Conservation (phyloP, 2,113 vertebrate species). For the Cephalopholis sonnerati region DNA sequence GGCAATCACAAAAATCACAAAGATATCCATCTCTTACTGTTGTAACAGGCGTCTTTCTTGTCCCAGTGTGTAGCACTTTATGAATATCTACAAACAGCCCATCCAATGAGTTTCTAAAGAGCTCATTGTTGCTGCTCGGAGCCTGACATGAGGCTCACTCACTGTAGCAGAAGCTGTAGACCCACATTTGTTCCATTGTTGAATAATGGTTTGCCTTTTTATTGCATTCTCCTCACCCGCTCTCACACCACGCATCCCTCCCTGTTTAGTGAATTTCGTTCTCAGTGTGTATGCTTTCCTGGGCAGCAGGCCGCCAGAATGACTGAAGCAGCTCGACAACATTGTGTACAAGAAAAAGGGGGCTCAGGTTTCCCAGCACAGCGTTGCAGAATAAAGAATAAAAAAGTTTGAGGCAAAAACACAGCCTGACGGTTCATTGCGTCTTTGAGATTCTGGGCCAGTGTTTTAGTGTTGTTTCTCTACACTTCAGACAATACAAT, state of each 20-base stretch:
- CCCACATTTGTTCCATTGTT: constrained; percentile 36
- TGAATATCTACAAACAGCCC: not conserved
- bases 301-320: constrained; percentile 45
- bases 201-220: constrained; percentile 42
- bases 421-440: constrained; percentile 23
- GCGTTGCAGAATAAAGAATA: constrained; percentile 23
- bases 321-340: constrained; percentile 37
- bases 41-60: not conserved
- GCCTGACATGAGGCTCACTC: constrained; percentile 1
- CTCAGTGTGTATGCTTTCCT: constrained; percentile 37
- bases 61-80: not conserved
- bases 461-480: constrained; percentile 8
- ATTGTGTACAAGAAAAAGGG: not conserved
- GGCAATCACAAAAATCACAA: not conserved
- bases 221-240: constrained; percentile 19
- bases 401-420: constrained; percentile 23
- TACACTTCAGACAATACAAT: constrained; percentile 17
- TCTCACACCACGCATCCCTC: constrained; percentile 31
- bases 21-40: not conserved
- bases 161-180: constrained; percentile 14
- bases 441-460: constrained; percentile 20
- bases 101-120: not conserved
- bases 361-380: constrained; percentile 41
- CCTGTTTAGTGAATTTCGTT: constrained; percentile 43
- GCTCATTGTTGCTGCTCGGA: constrained; percentile 12